Evolutionary conservation across 2,888 invertebrate genomes (phyloP), one percentile per base, ranked within the genome.

Genomic region (Alloplasta piceator): DNA sequence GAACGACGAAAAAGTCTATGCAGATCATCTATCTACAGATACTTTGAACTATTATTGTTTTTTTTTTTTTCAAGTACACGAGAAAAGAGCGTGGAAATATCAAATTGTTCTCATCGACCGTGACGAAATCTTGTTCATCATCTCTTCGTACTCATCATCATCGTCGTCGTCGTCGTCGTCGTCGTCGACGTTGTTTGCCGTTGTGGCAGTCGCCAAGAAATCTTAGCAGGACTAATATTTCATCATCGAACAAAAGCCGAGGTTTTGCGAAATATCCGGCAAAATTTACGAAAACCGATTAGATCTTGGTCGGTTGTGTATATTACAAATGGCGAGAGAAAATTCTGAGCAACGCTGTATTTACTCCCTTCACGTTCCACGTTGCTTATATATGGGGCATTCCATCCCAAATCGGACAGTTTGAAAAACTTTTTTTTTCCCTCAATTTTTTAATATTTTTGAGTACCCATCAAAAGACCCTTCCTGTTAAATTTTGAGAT

Each of bases 241-340:
- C 82, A 63, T 82, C 78, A 82, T 82, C 75, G 78, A 82, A 82
- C 82, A 83, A 79, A 68, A 83, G 82, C 82, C 80, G 80, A 82
- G 79, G 78, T 60, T 84, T 85, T 82, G 71, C 80, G 84, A 85
- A 85, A 85, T 81, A 85, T 85, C 85, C 85, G 85, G 85, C 77
- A 78, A 84, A 26, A 82, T 83, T 82, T 75, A 80, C 78, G 26
- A 82, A 75, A 82, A 75, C 67, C 82, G 82, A 82, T 82, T 78
- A 78, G 71, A 82, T 82, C 82, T 75, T 78, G 64, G 52, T 43
- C 70, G 67, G 67, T 3, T 26, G 26, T 26, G 26, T 61, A 75
- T 78, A 71, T 60, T 67, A 70, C 77, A 78, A 70, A 56, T 75
- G 68, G 75, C 68, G 75, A 52, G 67, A 75, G 41, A 55, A 52